Conservation (phyloP, 1,140 invertebrate genomes). For the Dufourea novaeangliae region DNA sequence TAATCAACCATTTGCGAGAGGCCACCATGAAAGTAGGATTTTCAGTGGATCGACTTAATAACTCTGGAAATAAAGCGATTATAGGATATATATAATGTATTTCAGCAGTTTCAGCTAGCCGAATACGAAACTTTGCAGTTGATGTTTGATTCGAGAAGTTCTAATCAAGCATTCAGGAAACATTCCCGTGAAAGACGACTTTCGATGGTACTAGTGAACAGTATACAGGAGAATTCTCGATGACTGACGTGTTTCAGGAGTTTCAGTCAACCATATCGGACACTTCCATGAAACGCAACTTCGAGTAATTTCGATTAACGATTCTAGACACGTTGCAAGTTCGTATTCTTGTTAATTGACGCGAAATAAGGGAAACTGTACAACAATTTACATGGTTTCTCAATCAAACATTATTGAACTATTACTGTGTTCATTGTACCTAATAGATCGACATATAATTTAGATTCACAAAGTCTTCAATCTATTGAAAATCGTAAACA, state of each 20-base stretch:
- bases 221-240: background rate
- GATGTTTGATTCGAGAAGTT: background rate
- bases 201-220: background rate
- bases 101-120: background rate
- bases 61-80: background rate
- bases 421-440: too few species aligned
- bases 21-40: background rate
- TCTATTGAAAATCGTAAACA: too few species aligned
- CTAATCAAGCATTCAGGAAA: background rate
- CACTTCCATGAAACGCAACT: background rate
- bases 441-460: too few species aligned
- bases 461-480: too few species aligned
- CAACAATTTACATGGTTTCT: too few species aligned
- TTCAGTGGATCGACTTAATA: background rate
- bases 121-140: background rate
- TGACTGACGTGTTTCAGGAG: slow-evolving; percentile 1
- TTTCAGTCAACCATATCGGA: background rate
- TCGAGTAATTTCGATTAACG: background rate
- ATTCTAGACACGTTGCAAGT: background rate
- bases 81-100: background rate
- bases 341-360: too few species aligned
- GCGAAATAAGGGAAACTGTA: too few species aligned
- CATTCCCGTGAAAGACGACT: background rate
- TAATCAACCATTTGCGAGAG: background rate
- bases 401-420: too few species aligned